Evolutionary conservation across 1,140 invertebrate genomes (phyloP), one percentile per base, ranked within the genome.

Genomic region (Notospermus geniculatus): DNA sequence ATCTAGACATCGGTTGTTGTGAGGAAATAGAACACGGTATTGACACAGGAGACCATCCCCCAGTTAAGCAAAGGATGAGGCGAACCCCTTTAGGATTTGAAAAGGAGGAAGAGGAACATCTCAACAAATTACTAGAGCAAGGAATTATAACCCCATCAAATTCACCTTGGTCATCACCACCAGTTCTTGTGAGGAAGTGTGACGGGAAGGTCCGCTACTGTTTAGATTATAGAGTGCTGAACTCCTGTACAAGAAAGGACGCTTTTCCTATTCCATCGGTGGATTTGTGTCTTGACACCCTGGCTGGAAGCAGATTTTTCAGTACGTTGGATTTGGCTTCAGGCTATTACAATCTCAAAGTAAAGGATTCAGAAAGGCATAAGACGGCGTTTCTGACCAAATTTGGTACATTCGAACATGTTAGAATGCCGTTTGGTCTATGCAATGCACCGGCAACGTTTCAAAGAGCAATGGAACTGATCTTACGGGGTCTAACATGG

Each of bases 361-460:
- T n/a, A n/a, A n/a, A n/a, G n/a, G n/a, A 45, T 17, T 46, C 43
- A 11, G 58, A 64, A 17, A 11, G 41, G 4, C 54, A 55, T 15
- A 67, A 64, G 27, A 64, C 65, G 0, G 65, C 65, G 19, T 64
- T 67, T 50, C 53, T 64, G 2, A 64, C 45, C 15, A 50, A 53
- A 30, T 59, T n/a, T n/a, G n/a, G n/a, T n/a, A n/a, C n/a, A n/a
- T n/a, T n/a, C n/a, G n/a, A n/a, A n/a, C n/a, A n/a, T n/a, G n/a
- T n/a, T n/a, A n/a, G n/a, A n/a, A n/a, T n/a, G n/a, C n/a, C n/a
- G n/a, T n/a, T n/a, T n/a, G n/a, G n/a, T n/a, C n/a, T n/a, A n/a
- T n/a, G n/a, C n/a, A n/a, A n/a, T n/a, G n/a, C n/a, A n/a, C n/a
- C n/a, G n/a, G n/a, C n/a, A n/a, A n/a, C n/a, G n/a, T n/a, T n/a